Percentiles rank a stretch among this genome's conserved stretches.
Evolutionary conservation across 2,797 vertebrate genomes (phyloP).

Genomic region (Sardinella longiceps): DNA sequence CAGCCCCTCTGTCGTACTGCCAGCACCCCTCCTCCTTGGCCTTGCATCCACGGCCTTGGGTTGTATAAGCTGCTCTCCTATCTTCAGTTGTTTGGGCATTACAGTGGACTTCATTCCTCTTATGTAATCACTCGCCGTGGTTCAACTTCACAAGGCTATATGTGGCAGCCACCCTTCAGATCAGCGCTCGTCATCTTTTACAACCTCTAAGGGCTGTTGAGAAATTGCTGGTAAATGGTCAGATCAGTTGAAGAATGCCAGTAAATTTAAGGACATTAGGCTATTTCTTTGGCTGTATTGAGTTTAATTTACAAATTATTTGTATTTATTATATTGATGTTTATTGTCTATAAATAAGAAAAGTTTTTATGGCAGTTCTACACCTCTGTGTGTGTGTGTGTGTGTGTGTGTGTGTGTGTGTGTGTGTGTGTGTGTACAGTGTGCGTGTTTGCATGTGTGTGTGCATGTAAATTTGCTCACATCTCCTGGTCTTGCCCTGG

Average conservation of each 20-base stretch:
- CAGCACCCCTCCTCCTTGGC: not conserved
- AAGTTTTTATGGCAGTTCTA: too few relatives aligned
- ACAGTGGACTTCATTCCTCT: constrained; percentile 4
- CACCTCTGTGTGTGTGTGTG: not conserved
- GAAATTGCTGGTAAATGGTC: not conserved
- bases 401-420: not conserved
- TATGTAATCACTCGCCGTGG: not conserved
- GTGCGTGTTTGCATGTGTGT: not conserved
- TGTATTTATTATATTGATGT: not conserved
- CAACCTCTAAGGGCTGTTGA: not conserved
- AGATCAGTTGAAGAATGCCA: not conserved
- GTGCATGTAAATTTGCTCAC: not conserved
- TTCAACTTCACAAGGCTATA: not conserved
- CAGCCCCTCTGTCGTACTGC: not conserved
- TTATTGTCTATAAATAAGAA: too few relatives aligned
- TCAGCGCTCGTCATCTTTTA: not conserved
- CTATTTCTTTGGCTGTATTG: not conserved
- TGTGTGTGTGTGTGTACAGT: not conserved
- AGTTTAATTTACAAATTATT: not conserved
- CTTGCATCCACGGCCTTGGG: not conserved
- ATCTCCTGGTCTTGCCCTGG: not conserved
- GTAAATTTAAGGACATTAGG: not conserved
- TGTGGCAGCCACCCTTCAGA: not conserved
- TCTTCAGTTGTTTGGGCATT: not conserved
- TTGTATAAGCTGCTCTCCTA: not conserved